phyloP scores from a whole-genome alignment of 2,797 vertebrate genomes.

The Anisognathus igniventris region DNA sequence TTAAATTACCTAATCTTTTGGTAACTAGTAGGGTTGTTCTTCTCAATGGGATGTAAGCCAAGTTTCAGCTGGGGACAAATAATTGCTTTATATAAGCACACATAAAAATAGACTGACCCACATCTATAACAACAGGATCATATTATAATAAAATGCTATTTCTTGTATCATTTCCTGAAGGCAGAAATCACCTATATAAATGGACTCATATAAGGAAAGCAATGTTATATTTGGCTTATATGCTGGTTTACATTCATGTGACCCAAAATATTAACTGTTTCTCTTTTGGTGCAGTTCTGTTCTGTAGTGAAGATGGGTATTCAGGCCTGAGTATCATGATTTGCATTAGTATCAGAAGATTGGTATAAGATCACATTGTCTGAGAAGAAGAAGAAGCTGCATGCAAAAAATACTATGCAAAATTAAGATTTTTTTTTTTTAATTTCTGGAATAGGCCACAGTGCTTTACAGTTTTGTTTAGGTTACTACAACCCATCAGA shows the following conservation, averaged over 20 bases:
- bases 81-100: slow-evolving; percentile 34
- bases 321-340: background rate
- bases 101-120: slow-evolving; percentile 53
- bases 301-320: background rate
- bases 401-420: background rate
- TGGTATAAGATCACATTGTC: background rate
- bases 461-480: background rate
- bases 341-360: background rate
- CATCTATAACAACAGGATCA: slow-evolving; percentile 18
- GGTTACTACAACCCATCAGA: background rate
- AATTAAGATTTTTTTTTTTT: background rate
- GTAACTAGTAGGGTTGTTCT: background rate
- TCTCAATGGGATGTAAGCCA: slow-evolving; percentile 5
- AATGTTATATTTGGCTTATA: background rate
- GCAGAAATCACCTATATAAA: background rate
- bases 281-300: background rate
- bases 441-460: background rate
- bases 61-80: slow-evolving; percentile 42
- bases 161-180: slow-evolving; percentile 1
- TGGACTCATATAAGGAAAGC: background rate
- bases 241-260: background rate
- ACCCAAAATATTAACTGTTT: background rate
- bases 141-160: background rate
- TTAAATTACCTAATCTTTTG: background rate
- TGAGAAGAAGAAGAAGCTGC: background rate